These are phyloP conservation scores for Chloroceryle amazona DNA, from an alignment of 2,797 vertebrate species.

Conservation along the genomic window DNA sequence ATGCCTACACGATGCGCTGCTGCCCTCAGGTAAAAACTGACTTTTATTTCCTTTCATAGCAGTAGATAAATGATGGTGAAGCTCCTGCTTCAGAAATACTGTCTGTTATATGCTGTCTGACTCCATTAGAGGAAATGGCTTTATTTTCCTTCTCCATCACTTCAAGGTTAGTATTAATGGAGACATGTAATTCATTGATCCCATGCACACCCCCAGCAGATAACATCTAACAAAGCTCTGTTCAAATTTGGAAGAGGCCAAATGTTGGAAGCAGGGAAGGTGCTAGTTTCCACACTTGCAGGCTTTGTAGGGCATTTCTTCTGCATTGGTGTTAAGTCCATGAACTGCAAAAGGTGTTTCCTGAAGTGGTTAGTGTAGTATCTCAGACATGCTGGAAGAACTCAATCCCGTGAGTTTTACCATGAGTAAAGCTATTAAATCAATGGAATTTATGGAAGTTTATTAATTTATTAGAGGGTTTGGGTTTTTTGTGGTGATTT, in stretches of 20 bases:
- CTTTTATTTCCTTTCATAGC: neutral
- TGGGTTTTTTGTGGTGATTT: neutral
- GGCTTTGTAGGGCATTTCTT: neutral
- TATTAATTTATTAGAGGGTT: neutral
- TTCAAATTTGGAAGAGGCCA: neutral
- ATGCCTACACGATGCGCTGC: slow-evolving; percentile 96
- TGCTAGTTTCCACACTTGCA: neutral
- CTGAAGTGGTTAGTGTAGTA: neutral
- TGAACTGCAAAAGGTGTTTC: neutral
- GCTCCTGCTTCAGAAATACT: neutral
- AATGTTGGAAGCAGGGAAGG: neutral
- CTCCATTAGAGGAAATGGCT: neutral
- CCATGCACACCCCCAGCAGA: rapidly evolving
- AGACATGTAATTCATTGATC: neutral
- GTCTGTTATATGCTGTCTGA: neutral
- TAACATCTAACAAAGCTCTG: neutral
- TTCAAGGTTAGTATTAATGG: neutral
- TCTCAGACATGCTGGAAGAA: neutral
- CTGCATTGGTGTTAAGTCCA: neutral
- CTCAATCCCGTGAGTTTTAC: neutral
- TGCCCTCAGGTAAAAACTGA: slow-evolving; percentile 93
- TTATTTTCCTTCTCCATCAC: neutral
- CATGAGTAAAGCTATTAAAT: neutral
- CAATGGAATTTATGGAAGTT: neutral
- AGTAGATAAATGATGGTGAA: neutral